These are phyloP conservation scores for Euborellia annulipes DNA, from an alignment of 1,140 invertebrate genomes.

Conservation along the genomic window DNA sequence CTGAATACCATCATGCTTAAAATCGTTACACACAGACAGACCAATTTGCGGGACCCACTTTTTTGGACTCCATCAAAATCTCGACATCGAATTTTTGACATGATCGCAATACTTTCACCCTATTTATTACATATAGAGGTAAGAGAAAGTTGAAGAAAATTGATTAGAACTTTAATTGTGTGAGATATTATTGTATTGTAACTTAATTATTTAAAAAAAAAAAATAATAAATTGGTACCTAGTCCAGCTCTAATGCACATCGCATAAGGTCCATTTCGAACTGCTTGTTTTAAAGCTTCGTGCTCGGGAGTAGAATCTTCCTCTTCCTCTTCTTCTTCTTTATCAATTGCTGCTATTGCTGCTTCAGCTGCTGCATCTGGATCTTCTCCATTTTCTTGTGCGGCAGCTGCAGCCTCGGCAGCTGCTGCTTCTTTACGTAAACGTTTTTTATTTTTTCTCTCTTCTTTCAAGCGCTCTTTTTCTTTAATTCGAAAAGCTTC, in stretches of 20 bases:
- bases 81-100: too few species aligned
- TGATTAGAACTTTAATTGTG: too few species aligned
- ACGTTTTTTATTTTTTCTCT: slow-evolving; percentile 23
- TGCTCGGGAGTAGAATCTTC: slow-evolving; percentile 40
- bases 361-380: slow-evolving; percentile 31
- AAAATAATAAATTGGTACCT: slow-evolving; percentile 35
- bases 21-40: too few species aligned
- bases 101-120: too few species aligned
- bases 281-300: slow-evolving; percentile 63
- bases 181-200: too few species aligned
- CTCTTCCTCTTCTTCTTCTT: slow-evolving; percentile 33
- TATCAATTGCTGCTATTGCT: slow-evolving; percentile 24
- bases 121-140: too few species aligned
- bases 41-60: too few species aligned
- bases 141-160: too few species aligned
- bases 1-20: too few species aligned
- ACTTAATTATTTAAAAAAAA: too few species aligned
- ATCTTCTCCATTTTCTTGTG: slow-evolving; percentile 36
- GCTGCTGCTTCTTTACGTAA: slow-evolving; percentile 31
- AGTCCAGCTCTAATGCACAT: slow-evolving; percentile 73
- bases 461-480: slow-evolving; percentile 23
- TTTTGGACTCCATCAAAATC: too few species aligned
- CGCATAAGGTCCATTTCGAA: slow-evolving; percentile 70
- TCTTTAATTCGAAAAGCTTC: slow-evolving; percentile 43
- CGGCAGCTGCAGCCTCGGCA: slow-evolving; percentile 34